These are phyloP conservation scores for Buceros bicornis DNA, from an alignment of 2,797 vertebrate species.

Conservation along the genomic window DNA sequence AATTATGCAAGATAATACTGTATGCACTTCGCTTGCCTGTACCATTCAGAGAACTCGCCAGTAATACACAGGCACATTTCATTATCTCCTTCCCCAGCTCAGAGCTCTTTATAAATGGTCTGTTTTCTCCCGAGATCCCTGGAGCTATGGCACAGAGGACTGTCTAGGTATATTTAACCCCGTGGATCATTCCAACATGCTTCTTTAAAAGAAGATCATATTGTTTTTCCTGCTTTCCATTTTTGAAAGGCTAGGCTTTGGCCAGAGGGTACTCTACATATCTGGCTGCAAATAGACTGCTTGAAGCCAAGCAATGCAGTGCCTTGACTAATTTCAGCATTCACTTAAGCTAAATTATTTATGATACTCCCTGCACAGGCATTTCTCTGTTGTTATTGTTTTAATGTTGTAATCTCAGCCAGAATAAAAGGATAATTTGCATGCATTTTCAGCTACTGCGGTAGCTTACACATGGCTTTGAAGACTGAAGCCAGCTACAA, in stretches of 20 bases:
- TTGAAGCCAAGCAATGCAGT: slow-evolving; percentile 80
- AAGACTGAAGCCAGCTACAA: slow-evolving; percentile 31
- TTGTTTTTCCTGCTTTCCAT: slow-evolving; percentile 80
- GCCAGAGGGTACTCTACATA: slow-evolving; percentile 71
- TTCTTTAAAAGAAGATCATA: slow-evolving; percentile 77
- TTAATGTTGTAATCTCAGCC: slow-evolving; percentile 33
- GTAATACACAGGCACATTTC: slow-evolving; percentile 56
- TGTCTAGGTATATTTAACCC: slow-evolving; percentile 81
- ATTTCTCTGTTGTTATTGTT: slow-evolving; percentile 61
- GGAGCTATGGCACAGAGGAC: slow-evolving; percentile 7
- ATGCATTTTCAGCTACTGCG: slow-evolving; percentile 44
- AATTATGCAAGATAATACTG: slow-evolving; percentile 79
- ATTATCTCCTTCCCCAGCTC: slow-evolving; percentile 69
- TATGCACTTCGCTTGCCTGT: slow-evolving; percentile 72
- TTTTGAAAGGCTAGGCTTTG: slow-evolving; percentile 77
- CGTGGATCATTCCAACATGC: slow-evolving; percentile 57
- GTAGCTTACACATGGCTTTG: slow-evolving; percentile 42
- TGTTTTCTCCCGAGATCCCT: slow-evolving; percentile 66
- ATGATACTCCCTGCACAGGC: slow-evolving; percentile 68
- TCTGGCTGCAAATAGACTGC: slow-evolving; percentile 79
- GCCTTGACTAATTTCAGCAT: slow-evolving; percentile 84
- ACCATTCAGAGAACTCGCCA: slow-evolving; percentile 65
- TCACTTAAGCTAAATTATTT: slow-evolving; percentile 85
- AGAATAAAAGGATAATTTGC: slow-evolving; percentile 70
- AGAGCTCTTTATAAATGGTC: slow-evolving; percentile 40